A percentile compares a stretch with the other conserved stretches of the same genome.
Conservation (phyloP, 2,888 invertebrate genomes). For the Dryococelus australis region DNA sequence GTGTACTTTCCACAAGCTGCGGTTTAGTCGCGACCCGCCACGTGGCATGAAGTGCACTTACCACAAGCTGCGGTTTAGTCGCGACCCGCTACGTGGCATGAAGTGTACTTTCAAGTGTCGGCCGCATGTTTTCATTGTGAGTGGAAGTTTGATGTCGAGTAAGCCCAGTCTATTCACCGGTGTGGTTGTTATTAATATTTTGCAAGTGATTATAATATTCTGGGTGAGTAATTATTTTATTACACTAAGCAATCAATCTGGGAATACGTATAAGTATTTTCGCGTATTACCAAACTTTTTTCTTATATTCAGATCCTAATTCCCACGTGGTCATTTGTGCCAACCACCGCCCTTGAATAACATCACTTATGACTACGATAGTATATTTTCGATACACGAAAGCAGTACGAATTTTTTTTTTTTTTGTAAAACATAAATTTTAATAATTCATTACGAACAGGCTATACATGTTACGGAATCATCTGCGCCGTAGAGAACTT, state of each 20-base stretch:
- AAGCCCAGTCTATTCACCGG: neutral
- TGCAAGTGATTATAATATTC: neutral
- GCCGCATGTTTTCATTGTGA: neutral
- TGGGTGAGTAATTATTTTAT: neutral
- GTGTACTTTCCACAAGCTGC: no score
- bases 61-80: no score
- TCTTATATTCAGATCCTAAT: neutral
- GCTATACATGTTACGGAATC: no score
- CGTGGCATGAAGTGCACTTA: no score
- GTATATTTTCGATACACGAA: no score
- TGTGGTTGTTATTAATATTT: neutral
- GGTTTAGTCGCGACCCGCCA: no score
- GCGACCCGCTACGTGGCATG: no score
- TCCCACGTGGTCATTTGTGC: neutral
- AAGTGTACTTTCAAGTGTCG: no score
- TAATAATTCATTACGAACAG: no score
- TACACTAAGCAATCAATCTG: neutral
- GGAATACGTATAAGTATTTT: neutral
- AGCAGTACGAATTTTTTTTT: no score
- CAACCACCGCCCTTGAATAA: neutral
- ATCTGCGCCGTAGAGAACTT: no score
- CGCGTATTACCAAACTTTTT: neutral
- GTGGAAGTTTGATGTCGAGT: neutral
- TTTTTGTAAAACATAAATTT: no score
- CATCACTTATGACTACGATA: neutral